A percentile compares a stretch with the other conserved stretches of the same genome.
Evolutionary conservation across 2,113 vertebrate species (phyloP).

Genomic region (Phalacrocorax pelagicus): DNA sequence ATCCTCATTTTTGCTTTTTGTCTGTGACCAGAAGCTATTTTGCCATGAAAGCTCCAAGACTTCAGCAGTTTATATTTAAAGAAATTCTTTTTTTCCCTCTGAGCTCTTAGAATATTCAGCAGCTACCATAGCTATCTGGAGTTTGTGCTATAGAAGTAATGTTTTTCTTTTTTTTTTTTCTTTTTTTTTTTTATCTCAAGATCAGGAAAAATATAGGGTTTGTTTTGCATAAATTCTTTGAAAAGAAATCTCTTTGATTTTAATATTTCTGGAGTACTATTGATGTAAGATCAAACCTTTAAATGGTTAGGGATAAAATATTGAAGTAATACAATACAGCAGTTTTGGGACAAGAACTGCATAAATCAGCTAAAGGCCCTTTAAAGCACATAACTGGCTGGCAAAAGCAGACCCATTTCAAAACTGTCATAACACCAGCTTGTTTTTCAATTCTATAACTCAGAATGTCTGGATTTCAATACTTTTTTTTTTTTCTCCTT

Average conservation of each 20-base stretch:
- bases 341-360: constrained; percentile 58
- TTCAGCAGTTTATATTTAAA: constrained; percentile 16
- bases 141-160: not conserved
- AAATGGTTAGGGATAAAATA: constrained; percentile 66
- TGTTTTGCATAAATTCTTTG: constrained; percentile 57
- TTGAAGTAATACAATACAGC: constrained; percentile 67
- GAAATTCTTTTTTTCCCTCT: not conserved
- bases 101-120: constrained; percentile 22
- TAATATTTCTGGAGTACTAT: constrained; percentile 57
- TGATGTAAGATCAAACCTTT: constrained; percentile 64
- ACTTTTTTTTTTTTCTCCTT: constrained; percentile 36
- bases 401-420: constrained; percentile 49
- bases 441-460: constrained; percentile 62
- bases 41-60: constrained; percentile 5
- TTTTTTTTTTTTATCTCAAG: not conserved
- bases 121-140: not conserved
- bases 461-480: constrained; percentile 62
- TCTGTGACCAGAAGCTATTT: constrained; percentile 31
- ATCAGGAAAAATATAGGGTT: constrained; percentile 22
- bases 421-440: constrained; percentile 64
- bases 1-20: constrained; percentile 20
- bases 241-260: constrained; percentile 62
- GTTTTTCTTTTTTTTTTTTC: not conserved
- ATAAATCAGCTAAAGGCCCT: constrained; percentile 63
- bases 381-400: constrained; percentile 58